Conservation (phyloP, 2,888 invertebrate species). For the Clivina fossor region DNA sequence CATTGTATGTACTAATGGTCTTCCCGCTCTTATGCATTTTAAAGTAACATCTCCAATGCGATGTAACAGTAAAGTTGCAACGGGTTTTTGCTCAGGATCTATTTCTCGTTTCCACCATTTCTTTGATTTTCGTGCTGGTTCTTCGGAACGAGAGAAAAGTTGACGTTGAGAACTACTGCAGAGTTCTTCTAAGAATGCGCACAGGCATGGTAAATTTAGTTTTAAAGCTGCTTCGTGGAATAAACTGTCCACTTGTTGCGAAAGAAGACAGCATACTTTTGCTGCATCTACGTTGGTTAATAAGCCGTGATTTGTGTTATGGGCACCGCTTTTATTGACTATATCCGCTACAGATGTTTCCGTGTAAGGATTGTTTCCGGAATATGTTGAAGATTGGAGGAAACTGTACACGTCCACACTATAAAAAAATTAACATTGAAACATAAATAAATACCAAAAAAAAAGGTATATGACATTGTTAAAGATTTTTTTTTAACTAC, state of each 20-base stretch:
- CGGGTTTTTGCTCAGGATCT: conserved; percentile 52
- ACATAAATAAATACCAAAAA: conserved; percentile 1
- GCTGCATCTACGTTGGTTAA: conserved; percentile 79
- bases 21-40: conserved; percentile 80
- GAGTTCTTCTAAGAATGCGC: conserved; percentile 78
- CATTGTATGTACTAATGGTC: conserved; percentile 89
- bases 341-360: conserved; percentile 74
- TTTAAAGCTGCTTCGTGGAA: conserved; percentile 88
- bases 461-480: not conserved
- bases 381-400: conserved; percentile 60
- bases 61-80: conserved; percentile 68
- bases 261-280: conserved; percentile 85
- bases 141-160: conserved; percentile 52
- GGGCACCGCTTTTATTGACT: conserved; percentile 60
- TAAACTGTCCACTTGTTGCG: conserved; percentile 86
- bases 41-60: conserved; percentile 87
- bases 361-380: conserved; percentile 58
- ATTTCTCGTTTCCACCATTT: conserved; percentile 53
- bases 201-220: conserved; percentile 80
- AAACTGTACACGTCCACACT: conserved; percentile 87
- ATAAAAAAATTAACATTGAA: conserved; percentile 43
- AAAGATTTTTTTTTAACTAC: conserved; percentile 58
- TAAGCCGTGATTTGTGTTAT: conserved; percentile 56
- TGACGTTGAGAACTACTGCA: conserved; percentile 82
- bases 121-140: conserved; percentile 53